A percentile compares a stretch with the other conserved stretches of the same genome.
Conservation (phyloP, 2,797 vertebrate genomes). For the Tauraco hartlaubi region DNA sequence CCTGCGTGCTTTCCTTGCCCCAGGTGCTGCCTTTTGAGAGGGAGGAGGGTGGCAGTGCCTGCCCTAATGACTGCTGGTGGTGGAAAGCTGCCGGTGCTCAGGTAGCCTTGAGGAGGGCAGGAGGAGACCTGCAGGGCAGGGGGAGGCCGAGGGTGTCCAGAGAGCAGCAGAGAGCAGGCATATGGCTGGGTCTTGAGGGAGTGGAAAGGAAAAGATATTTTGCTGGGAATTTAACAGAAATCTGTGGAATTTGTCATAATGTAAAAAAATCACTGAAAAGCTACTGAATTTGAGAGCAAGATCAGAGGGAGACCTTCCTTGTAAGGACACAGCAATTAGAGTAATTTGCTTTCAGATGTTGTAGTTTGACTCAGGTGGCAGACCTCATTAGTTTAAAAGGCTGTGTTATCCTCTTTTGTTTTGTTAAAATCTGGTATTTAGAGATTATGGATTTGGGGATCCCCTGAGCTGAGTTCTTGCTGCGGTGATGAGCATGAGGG, state of each 20-base stretch:
- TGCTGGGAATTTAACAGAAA: background rate
- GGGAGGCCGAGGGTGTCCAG: rapidly evolving
- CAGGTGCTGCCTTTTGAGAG: background rate
- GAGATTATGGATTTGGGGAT: background rate
- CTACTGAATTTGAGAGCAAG: background rate
- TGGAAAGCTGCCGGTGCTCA: background rate
- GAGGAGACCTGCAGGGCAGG: background rate
- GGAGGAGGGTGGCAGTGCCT: background rate
- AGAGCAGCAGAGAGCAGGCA: background rate
- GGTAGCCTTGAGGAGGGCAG: background rate
- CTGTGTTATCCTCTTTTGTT: background rate
- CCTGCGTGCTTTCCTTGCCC: background rate
- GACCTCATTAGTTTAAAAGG: background rate
- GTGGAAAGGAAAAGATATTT: background rate
- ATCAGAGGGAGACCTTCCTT: background rate
- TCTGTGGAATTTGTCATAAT: background rate
- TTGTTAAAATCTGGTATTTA: background rate
- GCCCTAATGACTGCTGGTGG: background rate
- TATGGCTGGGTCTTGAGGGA: background rate
- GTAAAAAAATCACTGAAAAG: background rate
- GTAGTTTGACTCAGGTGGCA: background rate
- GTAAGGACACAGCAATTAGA: background rate
- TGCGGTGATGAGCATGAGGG: background rate
- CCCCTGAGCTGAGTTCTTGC: background rate
- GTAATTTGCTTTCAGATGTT: background rate